phyloP scores from a whole-genome alignment of 2,888 invertebrate genomes.

The Thymelicus sylvestris region DNA sequence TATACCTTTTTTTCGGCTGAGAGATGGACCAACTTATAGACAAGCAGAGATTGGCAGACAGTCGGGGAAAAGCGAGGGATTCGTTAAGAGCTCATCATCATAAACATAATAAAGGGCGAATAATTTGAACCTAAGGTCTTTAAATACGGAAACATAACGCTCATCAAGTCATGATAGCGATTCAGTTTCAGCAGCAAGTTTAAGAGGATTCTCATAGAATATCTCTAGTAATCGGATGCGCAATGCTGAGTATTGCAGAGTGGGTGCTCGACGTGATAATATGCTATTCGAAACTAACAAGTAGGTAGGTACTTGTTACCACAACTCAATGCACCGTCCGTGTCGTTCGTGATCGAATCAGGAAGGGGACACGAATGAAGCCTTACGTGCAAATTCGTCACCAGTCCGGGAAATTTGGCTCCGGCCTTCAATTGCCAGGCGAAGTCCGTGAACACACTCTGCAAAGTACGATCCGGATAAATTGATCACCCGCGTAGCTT shows the following conservation, averaged over 20 bases:
- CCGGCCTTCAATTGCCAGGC: neutral
- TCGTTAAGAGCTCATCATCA: too few relatives aligned
- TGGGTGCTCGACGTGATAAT: neutral
- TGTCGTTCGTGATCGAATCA: neutral
- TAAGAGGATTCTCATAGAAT: neutral
- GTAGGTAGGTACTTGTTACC: conserved; percentile 1
- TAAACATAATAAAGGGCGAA: too few relatives aligned
- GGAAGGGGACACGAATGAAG: neutral
- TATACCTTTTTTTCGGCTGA: too few relatives aligned
- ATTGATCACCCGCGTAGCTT: too few relatives aligned
- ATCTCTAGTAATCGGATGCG: neutral
- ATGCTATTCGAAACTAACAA: conserved; percentile 1
- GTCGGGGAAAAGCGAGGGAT: too few relatives aligned
- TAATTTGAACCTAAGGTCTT: neutral
- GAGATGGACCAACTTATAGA: too few relatives aligned
- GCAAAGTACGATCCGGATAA: neutral
- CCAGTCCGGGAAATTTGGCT: neutral
- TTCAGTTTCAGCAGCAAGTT: neutral
- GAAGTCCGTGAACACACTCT: neutral
- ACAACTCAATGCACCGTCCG: conserved; percentile 1
- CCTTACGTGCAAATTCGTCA: conserved; percentile 11
- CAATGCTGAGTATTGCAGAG: neutral
- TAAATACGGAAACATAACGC: neutral
- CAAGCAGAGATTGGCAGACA: too few relatives aligned
- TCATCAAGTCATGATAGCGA: neutral